Evolutionary conservation across 2,797 vertebrate genomes (phyloP), one percentile per base, ranked within the genome.

Genomic region (Myripristis jacobus): DNA sequence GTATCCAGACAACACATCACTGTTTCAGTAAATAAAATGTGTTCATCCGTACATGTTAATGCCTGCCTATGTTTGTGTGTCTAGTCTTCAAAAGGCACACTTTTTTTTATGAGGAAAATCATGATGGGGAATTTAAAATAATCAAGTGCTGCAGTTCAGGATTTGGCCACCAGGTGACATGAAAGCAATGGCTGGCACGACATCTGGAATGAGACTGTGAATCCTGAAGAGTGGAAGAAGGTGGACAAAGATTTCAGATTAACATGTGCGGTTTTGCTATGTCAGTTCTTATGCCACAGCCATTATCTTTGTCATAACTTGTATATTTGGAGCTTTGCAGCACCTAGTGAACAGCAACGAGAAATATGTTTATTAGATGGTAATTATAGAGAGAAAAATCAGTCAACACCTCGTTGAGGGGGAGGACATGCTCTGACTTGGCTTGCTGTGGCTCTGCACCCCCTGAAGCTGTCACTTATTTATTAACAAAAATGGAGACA

Each of bases 151-250:
- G 79, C 21, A 87, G 64, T 86, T 82, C 79, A 18, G 7, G 2
- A 0, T 77, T 77, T 79, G 71, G n/a, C 89, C 91, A 87, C 75
- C 63, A 90, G 89, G 74, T 34, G 89, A 86, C 82, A 87, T 46
- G 38, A 71, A 52, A 79, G 77, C 53, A 61, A 10, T 56, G 7
- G 18, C 21, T 75, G 66, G 69, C 73, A 21, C n/a, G 19, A 34
- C 19, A 3, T 7, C 8, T 19, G 48, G 48, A 68, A 31, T 54
- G 38, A 21, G 16, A 41, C 13, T 41, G 36, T 38, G 38, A 41
- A 41, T 36, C 6, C 6, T 36, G 34, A 15, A 13, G 38, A 41
- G 3, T 41, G 38, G 13, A 41, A 13, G 12, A 15, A 1, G 12
- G 38, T 19, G 11, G 21, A 29, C 6, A 44, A 21, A 38, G 46